These are phyloP conservation scores for Gastracanthus pulcherrimus DNA, from an alignment of 2,888 invertebrate genomes.

Conservation along the genomic window DNA sequence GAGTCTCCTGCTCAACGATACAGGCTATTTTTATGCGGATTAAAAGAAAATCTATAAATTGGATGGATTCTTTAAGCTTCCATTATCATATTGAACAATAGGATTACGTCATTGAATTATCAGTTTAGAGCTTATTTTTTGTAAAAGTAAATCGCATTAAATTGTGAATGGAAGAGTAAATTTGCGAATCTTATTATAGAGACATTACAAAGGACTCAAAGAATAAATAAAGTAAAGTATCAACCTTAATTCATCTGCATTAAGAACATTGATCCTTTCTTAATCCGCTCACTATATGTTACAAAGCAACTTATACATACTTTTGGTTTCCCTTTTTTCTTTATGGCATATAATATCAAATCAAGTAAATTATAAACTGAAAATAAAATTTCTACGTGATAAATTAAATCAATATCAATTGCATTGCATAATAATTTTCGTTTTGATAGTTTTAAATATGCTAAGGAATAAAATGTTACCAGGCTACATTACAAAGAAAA, in stretches of 20 bases:
- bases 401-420: too few species aligned
- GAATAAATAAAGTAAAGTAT: neutral
- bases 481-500: too few species aligned
- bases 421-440: too few species aligned
- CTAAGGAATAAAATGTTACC: too few species aligned
- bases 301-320: too few species aligned
- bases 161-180: neutral
- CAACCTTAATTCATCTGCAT: neutral
- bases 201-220: neutral
- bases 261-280: neutral
- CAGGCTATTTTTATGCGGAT: neutral
- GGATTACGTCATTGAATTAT: neutral
- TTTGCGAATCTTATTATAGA: neutral
- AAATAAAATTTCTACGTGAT: too few species aligned
- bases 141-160: too few species aligned
- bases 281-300: neutral
- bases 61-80: neutral
- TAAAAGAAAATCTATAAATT: neutral
- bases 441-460: too few species aligned
- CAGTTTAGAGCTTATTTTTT: too few species aligned
- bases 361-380: too few species aligned
- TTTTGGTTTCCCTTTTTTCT: too few species aligned
- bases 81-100: neutral
- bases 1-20: neutral
- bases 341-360: too few species aligned